These are phyloP conservation scores for Taxidea taxus DNA, from an alignment of 2,113 vertebrate genomes.

Conservation along the genomic window DNA sequence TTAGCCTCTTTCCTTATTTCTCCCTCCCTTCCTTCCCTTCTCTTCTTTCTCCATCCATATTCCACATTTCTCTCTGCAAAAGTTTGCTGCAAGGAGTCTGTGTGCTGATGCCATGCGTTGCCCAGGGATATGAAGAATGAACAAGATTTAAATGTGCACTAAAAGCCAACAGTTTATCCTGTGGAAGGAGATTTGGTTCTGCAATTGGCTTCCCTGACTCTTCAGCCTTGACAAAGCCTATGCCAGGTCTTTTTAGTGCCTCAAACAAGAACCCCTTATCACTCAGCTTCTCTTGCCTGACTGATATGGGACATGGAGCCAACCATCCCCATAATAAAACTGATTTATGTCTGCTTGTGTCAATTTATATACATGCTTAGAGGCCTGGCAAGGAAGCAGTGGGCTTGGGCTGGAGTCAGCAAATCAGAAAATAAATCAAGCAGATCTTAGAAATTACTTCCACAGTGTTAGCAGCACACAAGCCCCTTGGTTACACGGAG, in stretches of 20 bases:
- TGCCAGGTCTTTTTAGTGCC: neutral
- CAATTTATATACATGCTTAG: neutral
- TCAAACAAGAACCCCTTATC: neutral
- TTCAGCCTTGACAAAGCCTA: neutral
- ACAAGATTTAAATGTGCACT: neutral
- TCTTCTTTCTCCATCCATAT: neutral
- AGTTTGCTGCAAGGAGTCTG: fast-evolving
- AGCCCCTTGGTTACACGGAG: neutral
- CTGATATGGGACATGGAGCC: neutral
- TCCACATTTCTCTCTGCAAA: neutral
- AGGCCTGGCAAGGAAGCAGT: neutral
- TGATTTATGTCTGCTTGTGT: neutral
- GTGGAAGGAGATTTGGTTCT: neutral
- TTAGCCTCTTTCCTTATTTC: neutral
- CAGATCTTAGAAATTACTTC: neutral
- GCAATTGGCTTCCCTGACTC: neutral
- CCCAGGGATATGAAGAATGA: neutral
- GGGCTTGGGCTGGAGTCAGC: neutral
- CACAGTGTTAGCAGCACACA: neutral
- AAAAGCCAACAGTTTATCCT: neutral
- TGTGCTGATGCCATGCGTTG: neutral
- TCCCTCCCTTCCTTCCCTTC: neutral
- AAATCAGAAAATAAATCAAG: conserved; percentile 32
- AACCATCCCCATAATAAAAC: neutral
- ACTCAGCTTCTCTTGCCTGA: neutral